Conservation (phyloP, 2,888 invertebrate species). For the Erynnis tages region DNA sequence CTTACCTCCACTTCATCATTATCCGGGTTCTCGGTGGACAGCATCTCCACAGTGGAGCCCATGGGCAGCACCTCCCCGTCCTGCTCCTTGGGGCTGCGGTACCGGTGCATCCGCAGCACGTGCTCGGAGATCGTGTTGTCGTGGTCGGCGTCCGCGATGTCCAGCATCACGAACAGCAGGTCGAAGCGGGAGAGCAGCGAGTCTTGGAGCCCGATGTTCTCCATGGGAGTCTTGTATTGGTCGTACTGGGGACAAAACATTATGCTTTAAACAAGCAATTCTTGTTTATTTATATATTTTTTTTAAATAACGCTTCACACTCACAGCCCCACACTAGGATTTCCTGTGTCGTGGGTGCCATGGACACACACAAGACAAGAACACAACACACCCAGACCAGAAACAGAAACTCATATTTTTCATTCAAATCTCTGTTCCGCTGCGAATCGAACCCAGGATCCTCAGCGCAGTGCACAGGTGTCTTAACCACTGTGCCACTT, state of each 20-base stretch:
- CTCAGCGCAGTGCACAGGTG: no score
- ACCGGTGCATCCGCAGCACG: constrained; percentile 98
- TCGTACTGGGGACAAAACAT: constrained; percentile 89
- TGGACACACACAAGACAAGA: no score
- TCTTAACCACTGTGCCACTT: no score
- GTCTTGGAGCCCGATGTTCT: constrained; percentile 99
- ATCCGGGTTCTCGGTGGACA: constrained; percentile 92
- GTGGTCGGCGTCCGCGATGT: constrained; percentile 93
- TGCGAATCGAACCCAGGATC: no score
- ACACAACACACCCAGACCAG: no score
- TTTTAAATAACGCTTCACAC: no score
- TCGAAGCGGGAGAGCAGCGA: constrained; percentile 98
- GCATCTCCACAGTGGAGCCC: constrained; percentile 90
- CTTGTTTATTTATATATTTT: no score
- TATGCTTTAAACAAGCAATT: no score
- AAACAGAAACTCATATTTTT: no score
- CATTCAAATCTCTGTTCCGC: no score
- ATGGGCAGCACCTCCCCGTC: constrained; percentile 96
- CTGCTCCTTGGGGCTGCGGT: constrained; percentile 94
- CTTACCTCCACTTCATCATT: constrained; percentile 81
- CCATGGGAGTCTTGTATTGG: constrained; percentile 99
- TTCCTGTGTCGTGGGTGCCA: no score
- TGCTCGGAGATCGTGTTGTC: constrained; percentile 97
- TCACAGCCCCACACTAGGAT: no score
- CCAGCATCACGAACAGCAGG: constrained; percentile 97